Conservation (phyloP, 2,888 invertebrate species). For the Chorisops tibialis region DNA sequence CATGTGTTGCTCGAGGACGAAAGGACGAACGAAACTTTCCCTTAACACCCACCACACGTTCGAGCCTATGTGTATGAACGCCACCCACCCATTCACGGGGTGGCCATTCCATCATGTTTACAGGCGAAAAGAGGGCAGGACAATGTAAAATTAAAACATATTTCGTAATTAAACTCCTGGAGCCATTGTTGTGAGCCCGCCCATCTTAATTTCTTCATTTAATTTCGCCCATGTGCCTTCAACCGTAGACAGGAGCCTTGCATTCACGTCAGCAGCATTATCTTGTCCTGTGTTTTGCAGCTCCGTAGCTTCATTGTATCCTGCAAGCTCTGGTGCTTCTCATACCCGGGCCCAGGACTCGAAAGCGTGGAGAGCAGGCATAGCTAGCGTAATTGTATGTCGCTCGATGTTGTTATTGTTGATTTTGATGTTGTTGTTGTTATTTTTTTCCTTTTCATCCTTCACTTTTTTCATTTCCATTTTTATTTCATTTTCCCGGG, state of each 20-base stretch:
- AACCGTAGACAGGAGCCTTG: background rate
- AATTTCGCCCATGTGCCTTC: conserved; percentile 33
- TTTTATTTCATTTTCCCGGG: conserved; percentile 8
- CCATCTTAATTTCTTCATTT: conserved; percentile 35
- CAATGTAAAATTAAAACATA: conserved; percentile 39
- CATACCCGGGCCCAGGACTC: background rate
- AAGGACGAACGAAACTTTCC: background rate
- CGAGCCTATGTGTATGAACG: too few relatives aligned
- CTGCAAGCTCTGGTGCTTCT: background rate
- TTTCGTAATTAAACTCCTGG: conserved; percentile 41
- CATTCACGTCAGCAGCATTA: conserved; percentile 30
- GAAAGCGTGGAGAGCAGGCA: background rate
- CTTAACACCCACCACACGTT: background rate
- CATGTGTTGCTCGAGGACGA: background rate
- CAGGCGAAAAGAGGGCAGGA: conserved; percentile 27
- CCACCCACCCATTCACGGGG: background rate
- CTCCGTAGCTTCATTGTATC: background rate
- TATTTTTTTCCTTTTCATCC: background rate
- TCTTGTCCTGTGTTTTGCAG: conserved; percentile 6
- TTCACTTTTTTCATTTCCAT: background rate
- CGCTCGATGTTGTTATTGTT: conserved; percentile 8
- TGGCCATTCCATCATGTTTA: conserved; percentile 2
- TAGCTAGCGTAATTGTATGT: conserved; percentile 11
- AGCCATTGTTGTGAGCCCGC: conserved; percentile 37
- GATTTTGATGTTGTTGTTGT: background rate